Conservation (phyloP, 2,113 vertebrate species). For the Sylvietta virens region DNA sequence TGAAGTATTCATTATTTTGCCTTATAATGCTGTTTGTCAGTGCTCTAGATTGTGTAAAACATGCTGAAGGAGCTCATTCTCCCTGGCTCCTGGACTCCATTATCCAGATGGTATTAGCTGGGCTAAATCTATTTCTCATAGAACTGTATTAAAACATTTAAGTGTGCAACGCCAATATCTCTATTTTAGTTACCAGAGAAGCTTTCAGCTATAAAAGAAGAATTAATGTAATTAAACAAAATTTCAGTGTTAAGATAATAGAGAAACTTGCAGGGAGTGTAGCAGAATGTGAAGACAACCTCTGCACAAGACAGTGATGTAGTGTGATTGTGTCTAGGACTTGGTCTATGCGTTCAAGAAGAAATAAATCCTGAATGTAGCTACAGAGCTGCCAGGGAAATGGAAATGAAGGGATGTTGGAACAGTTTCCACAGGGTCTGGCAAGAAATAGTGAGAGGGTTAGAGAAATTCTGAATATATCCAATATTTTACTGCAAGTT, state of each 20-base stretch:
- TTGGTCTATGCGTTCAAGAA: not conserved
- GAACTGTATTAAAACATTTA: not conserved
- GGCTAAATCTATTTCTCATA: not conserved
- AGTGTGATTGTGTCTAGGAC: not conserved
- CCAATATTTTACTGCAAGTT: not conserved
- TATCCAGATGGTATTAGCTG: not conserved
- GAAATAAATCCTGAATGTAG: slow-evolving; percentile 18
- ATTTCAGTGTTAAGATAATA: not conserved
- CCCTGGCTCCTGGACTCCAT: not conserved
- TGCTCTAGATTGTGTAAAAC: not conserved
- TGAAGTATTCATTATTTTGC: not conserved
- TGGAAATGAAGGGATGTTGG: not conserved
- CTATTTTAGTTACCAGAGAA: not conserved
- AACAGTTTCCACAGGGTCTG: not conserved
- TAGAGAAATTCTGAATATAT: not conserved
- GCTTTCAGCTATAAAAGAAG: not conserved
- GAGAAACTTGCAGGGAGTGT: not conserved
- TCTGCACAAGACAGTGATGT: not conserved
- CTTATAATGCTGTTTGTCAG: not conserved
- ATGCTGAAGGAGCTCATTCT: not conserved
- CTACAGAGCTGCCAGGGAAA: not conserved
- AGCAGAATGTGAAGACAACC: not conserved
- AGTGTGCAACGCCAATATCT: not conserved
- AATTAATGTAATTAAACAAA: not conserved
- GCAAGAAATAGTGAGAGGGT: not conserved